Evolutionary conservation across 1,140 invertebrate species (phyloP).

Genomic region (Drosophila triauraria): DNA sequence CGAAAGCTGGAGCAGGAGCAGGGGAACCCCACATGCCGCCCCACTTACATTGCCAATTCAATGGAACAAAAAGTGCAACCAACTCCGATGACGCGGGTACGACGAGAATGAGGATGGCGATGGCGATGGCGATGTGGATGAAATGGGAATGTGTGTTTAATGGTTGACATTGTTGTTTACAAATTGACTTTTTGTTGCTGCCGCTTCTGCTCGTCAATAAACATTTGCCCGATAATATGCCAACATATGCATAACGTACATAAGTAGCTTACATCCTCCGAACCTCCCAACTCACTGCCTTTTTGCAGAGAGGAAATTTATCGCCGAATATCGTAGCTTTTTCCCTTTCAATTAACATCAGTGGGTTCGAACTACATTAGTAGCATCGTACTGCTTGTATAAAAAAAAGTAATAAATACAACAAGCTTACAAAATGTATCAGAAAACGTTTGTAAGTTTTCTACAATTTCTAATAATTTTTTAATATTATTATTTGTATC

Average conservation of each 20-base stretch:
- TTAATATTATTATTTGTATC: no score
- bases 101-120: slow-evolving; percentile 23
- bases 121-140: slow-evolving; percentile 21
- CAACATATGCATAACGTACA: slow-evolving; percentile 71
- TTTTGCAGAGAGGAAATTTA: neutral
- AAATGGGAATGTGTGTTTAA: slow-evolving; percentile 62
- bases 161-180: slow-evolving; percentile 71
- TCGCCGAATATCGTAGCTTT: neutral
- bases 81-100: slow-evolving; percentile 33
- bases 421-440: no score
- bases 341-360: no score
- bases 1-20: neutral
- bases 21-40: neutral
- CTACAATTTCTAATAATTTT: no score
- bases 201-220: slow-evolving; percentile 47
- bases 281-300: neutral
- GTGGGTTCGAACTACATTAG: no score
- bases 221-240: slow-evolving; percentile 74
- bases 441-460: no score
- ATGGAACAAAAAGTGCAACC: slow-evolving; percentile 67
- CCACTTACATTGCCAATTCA: slow-evolving; percentile 46
- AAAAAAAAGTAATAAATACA: no score
- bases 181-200: slow-evolving; percentile 66
- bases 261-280: slow-evolving; percentile 68
- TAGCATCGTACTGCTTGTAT: no score